Evolutionary conservation across 2,797 vertebrate genomes (phyloP).

Genomic region (Ctenosaura bakeri): DNA sequence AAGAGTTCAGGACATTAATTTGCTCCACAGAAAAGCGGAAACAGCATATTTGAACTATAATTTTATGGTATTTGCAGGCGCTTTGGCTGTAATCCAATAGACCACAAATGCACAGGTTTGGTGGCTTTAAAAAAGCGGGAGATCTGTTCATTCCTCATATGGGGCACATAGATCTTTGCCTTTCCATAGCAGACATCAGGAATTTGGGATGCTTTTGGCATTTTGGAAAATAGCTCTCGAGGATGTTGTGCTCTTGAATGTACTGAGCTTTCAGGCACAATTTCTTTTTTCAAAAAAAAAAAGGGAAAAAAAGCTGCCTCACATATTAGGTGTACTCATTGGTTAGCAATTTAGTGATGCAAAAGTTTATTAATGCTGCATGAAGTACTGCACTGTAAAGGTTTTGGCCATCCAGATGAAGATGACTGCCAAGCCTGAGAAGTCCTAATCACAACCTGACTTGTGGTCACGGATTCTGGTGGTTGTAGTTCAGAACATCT

Average conservation of each 20-base stretch:
- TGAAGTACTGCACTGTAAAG: not conserved
- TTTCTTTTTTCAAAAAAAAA: conserved; percentile 19
- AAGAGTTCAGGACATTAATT: conserved; percentile 46
- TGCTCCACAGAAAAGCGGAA: conserved; percentile 31
- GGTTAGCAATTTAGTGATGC: not conserved
- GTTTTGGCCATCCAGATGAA: too few species aligned
- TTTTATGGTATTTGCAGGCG: conserved; percentile 47
- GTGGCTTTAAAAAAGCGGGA: conserved; percentile 17
- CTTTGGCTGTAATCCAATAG: conserved; percentile 29
- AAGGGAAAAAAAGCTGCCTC: too few species aligned
- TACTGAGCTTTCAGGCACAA: conserved; percentile 12
- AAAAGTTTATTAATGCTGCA: not conserved
- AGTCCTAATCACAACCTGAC: too few species aligned
- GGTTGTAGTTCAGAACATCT: too few species aligned
- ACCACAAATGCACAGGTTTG: conserved; percentile 27
- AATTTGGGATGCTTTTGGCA: not conserved
- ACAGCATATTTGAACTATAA: conserved; percentile 35
- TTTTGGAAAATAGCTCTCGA: not conserved
- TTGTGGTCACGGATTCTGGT: too few species aligned
- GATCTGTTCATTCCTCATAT: conserved; percentile 3
- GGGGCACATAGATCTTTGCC: not conserved
- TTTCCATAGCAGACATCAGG: not conserved
- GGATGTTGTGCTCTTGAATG: not conserved
- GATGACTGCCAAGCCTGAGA: too few species aligned
- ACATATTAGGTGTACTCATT: not conserved